These are phyloP conservation scores for Lordiphosa mommai DNA, from an alignment of 1,140 invertebrate species.

Conservation along the genomic window DNA sequence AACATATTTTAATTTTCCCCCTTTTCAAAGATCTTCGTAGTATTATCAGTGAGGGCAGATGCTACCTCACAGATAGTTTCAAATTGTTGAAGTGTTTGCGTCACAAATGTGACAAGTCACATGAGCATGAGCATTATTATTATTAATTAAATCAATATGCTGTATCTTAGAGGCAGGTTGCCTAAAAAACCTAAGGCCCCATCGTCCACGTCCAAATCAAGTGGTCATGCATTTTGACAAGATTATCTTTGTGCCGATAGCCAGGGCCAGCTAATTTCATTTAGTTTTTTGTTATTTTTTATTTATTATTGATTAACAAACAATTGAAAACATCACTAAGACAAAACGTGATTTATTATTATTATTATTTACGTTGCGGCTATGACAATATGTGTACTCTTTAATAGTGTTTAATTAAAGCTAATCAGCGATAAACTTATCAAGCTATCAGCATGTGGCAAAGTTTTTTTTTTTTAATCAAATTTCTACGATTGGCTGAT, in stretches of 20 bases:
- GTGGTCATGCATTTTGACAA: conserved; percentile 47
- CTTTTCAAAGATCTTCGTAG: conserved; percentile 37
- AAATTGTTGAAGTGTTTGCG: conserved; percentile 35
- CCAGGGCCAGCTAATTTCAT: conserved; percentile 57
- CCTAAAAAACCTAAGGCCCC: conserved; percentile 11
- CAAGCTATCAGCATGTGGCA: conserved; percentile 59
- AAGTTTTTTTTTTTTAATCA: conserved; percentile 47
- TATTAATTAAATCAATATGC: conserved; percentile 69
- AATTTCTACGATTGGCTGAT: conserved; percentile 25
- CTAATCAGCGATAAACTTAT: conserved; percentile 67
- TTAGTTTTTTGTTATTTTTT: conserved; percentile 50
- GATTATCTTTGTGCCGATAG: conserved; percentile 57
- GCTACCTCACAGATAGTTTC: conserved; percentile 39
- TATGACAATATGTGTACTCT: conserved; percentile 65
- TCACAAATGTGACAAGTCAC: conserved; percentile 64
- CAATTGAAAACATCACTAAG: conserved; percentile 60
- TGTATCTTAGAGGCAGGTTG: no score
- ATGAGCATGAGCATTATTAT: conserved; percentile 44
- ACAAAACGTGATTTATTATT: conserved; percentile 73
- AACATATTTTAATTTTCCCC: conserved; percentile 68
- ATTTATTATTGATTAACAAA: conserved; percentile 30
- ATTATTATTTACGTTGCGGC: conserved; percentile 35
- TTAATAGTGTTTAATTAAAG: conserved; percentile 77
- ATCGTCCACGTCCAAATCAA: conserved; percentile 35
- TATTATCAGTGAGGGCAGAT: conserved; percentile 42